Conservation (phyloP, 2,888 invertebrate species). For the Ferdinandea cuprea region DNA sequence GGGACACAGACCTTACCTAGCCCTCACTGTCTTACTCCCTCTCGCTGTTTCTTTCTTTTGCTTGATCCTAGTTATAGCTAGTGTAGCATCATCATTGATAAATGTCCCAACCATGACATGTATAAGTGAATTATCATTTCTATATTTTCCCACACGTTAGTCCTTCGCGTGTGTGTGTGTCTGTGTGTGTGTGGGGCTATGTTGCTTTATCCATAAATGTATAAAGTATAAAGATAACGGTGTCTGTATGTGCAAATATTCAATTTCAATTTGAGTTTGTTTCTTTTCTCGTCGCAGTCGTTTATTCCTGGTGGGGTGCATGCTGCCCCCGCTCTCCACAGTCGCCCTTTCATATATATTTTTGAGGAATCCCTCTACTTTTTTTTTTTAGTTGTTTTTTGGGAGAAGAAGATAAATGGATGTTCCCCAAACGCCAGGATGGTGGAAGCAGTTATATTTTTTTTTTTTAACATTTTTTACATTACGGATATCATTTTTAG, state of each 20-base stretch:
- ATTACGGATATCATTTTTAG: conserved; percentile 52
- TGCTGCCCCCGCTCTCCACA: not conserved
- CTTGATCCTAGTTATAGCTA: not conserved
- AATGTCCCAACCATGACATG: conserved; percentile 70
- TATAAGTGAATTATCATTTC: conserved; percentile 74
- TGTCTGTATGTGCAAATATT: conserved; percentile 60
- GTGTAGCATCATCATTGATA: conserved; percentile 66
- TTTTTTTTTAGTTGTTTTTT: too few species aligned
- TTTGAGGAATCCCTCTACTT: conserved; percentile 62
- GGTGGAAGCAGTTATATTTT: conserved; percentile 22
- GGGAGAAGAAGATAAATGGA: conserved; percentile 72
- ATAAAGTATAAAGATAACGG: not conserved
- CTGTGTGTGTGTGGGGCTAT: too few species aligned
- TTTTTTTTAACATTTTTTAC: conserved; percentile 1
- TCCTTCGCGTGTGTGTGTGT: too few species aligned
- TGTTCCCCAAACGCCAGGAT: conserved; percentile 55
- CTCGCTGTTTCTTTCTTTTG: not conserved
- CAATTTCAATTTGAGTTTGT: conserved; percentile 64
- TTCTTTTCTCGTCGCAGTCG: conserved; percentile 25
- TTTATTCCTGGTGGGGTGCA: conserved; percentile 18
- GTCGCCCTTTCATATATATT: conserved; percentile 58
- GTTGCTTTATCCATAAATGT: conserved; percentile 17
- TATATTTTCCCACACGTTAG: conserved; percentile 65
- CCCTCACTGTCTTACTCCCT: conserved; percentile 15
- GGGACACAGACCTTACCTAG: conserved; percentile 37